Percentiles rank a stretch among this genome's conserved stretches.
Conservation (phyloP, 2,888 invertebrate species). For the Acronicta leporina region DNA sequence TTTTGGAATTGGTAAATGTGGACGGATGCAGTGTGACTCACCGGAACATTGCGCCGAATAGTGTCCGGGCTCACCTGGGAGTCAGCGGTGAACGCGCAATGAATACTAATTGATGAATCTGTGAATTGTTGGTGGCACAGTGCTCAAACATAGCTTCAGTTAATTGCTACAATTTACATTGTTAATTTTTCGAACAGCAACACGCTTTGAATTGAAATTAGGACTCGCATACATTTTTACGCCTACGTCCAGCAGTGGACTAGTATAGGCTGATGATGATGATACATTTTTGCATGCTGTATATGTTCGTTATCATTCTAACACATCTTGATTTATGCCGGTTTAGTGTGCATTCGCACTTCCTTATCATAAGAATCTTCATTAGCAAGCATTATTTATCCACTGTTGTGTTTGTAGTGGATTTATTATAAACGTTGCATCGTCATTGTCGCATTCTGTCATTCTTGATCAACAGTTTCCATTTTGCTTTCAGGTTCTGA, state of each 20-base stretch:
- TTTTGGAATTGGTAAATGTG: slow-evolving; percentile 21
- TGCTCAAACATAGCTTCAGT: slow-evolving; percentile 56
- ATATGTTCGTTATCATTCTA: slow-evolving; percentile 20
- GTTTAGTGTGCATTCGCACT: slow-evolving; percentile 24
- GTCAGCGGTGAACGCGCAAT: slow-evolving; percentile 62
- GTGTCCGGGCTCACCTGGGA: slow-evolving; percentile 77
- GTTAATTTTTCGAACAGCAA: slow-evolving; percentile 56
- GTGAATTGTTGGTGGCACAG: slow-evolving; percentile 51
- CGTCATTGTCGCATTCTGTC: background rate
- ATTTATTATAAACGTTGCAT: slow-evolving; percentile 2
- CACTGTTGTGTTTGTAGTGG: slow-evolving; percentile 4
- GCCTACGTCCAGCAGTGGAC: too few relatives aligned
- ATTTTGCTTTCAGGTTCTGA: background rate
- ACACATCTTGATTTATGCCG: slow-evolving; percentile 42
- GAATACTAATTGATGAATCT: slow-evolving; percentile 72
- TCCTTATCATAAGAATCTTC: slow-evolving; percentile 37
- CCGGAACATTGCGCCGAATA: slow-evolving; percentile 79
- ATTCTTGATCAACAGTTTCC: background rate
- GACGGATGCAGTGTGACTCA: slow-evolving; percentile 78
- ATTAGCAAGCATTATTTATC: slow-evolving; percentile 28
- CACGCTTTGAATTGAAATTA: slow-evolving; percentile 56
- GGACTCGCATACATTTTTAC: slow-evolving; percentile 28
- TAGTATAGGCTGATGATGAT: too few relatives aligned
- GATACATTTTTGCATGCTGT: slow-evolving; percentile 30
- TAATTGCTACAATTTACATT: slow-evolving; percentile 63